A percentile compares a stretch with the other conserved stretches of the same genome.
Conservation (phyloP, 30 jellyfish, hydroid and myxozoan species). For the Hydractinia symbiolongicarpus region DNA sequence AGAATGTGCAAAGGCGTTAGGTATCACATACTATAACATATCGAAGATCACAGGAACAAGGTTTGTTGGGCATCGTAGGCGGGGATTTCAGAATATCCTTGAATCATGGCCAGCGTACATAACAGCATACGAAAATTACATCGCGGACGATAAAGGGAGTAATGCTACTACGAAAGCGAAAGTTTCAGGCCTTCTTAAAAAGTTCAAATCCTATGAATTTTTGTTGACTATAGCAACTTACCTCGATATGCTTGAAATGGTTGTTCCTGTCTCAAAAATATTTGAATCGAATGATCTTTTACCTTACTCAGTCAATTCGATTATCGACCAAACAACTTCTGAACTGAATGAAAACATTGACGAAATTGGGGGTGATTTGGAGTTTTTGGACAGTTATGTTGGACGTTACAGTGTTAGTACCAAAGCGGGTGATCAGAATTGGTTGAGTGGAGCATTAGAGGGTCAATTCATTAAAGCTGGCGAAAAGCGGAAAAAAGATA, state of each 20-base stretch:
- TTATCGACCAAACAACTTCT: constrained; percentile 14
- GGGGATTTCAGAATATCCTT: constrained; percentile 35
- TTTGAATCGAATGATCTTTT: constrained; percentile 37
- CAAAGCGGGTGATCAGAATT: no score
- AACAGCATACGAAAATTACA: constrained; percentile 34
- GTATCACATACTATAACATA: constrained; percentile 23
- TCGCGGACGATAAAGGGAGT: constrained; percentile 32
- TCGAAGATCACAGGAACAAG: constrained; percentile 39
- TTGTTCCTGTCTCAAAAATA: constrained; percentile 36
- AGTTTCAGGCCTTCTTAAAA: no score
- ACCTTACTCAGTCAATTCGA: constrained; percentile 32
- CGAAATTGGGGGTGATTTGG: constrained; percentile 16
- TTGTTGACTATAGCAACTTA: neutral
- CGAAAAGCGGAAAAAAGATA: constrained; percentile 29
- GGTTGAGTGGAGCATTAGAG: neutral
- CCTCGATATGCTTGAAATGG: constrained; percentile 40
- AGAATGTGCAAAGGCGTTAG: constrained; percentile 38
- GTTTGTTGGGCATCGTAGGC: constrained; percentile 35
- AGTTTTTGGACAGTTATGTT: constrained; percentile 14
- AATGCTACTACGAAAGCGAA: constrained; percentile 18
- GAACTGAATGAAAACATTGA: constrained; percentile 18
- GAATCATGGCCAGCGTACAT: constrained; percentile 50
- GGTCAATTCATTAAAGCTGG: constrained; percentile 35
- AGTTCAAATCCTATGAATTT: no score
- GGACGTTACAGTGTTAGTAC: neutral